Conservation (phyloP, 2,888 invertebrate genomes). For the Melieria picta region DNA sequence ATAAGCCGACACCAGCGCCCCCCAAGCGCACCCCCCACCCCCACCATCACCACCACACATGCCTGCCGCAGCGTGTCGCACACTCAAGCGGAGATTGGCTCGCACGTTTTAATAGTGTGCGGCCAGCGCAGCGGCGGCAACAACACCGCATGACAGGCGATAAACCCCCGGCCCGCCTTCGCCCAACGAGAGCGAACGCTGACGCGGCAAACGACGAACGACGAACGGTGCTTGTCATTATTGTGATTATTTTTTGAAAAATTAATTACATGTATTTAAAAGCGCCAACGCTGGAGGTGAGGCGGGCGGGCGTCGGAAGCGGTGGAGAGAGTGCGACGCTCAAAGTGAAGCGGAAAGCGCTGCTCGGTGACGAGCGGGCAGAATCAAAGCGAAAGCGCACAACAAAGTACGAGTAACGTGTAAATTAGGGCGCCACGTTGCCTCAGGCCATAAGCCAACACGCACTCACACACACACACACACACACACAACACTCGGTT, state of each 20-base stretch:
- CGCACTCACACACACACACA: constrained; percentile 17
- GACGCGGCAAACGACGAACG: no score
- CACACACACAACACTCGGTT: neutral
- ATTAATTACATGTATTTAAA: constrained; percentile 59
- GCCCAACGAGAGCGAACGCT: neutral
- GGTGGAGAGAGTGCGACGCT: neutral
- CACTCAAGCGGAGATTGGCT: no score
- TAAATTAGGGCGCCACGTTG: constrained; percentile 56
- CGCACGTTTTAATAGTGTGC: neutral
- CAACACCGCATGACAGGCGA: neutral
- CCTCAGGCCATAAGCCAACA: constrained; percentile 1
- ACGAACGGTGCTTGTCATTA: constrained; percentile 41
- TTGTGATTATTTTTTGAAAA: constrained; percentile 43
- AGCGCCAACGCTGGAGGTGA: neutral
- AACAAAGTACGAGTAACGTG: constrained; percentile 50
- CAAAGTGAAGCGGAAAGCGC: neutral
- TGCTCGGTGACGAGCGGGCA: neutral
- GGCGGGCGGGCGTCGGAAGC: no score
- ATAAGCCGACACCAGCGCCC: no score
- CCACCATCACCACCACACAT: neutral
- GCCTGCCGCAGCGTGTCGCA: neutral
- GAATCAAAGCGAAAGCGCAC: neutral
- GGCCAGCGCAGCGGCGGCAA: neutral
- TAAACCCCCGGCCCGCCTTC: neutral
- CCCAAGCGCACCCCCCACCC: neutral